phyloP scores from a whole-genome alignment of 1,140 invertebrate species.

The Temnothorax curvispinosus region DNA sequence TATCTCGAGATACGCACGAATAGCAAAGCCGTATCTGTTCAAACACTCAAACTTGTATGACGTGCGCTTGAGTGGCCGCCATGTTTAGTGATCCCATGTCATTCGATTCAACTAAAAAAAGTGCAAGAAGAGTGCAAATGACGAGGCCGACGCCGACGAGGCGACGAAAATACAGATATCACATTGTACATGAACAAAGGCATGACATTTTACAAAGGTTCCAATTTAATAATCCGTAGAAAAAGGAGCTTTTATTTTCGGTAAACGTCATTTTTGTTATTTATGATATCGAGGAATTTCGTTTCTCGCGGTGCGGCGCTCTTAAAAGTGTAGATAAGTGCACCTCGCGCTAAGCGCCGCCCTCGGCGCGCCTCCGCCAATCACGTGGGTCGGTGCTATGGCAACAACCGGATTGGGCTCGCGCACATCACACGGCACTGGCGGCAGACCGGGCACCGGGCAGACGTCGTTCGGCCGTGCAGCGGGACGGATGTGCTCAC shows the following conservation, averaged over 20 bases:
- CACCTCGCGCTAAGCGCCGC: neutral
- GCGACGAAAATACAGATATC: neutral
- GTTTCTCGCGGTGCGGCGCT: neutral
- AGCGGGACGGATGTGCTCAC: slow-evolving; percentile 42
- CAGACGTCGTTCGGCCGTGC: slow-evolving; percentile 66
- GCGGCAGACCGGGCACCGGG: neutral
- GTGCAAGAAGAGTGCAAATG: neutral
- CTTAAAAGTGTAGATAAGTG: neutral
- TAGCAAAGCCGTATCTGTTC: neutral
- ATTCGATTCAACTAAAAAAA: neutral
- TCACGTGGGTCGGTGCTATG: slow-evolving; percentile 73
- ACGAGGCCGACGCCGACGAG: too few species aligned
- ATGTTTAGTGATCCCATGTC: neutral
- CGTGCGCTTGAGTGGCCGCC: neutral
- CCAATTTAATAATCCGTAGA: neutral
- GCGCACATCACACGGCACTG: slow-evolving; percentile 65
- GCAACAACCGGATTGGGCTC: slow-evolving; percentile 77
- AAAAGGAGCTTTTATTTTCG: neutral
- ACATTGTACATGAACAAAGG: neutral
- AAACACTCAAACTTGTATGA: neutral
- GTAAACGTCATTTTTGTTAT: neutral
- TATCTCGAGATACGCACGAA: neutral
- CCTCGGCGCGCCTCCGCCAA: slow-evolving; percentile 40
- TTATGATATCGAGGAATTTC: neutral
- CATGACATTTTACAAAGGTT: neutral